Base-by-base conservation (phyloP, 2,113 vertebrate genomes). In the Sander vitreus region DNA sequence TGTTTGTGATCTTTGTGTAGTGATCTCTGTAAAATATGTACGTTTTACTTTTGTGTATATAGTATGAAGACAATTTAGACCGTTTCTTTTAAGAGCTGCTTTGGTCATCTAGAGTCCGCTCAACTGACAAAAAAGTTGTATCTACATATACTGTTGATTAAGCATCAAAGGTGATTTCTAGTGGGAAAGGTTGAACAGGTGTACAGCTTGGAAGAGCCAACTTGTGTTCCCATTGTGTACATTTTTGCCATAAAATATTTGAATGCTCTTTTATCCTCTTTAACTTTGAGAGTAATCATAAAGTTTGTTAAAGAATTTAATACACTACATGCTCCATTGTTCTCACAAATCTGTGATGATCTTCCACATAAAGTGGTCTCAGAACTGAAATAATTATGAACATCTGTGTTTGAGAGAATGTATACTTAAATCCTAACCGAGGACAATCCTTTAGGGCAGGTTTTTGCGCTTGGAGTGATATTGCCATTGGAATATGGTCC, bases 21-120 rank as follows among this genome's bases (percentile, higher is more conserved):
- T 95, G 89, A 91, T 94, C 91, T 93, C 90, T 93, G 93, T 94
- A 94, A 89, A 85, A 85, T 89, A 86, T 89, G 93, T 93, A 93
- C 13, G 86, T 90, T 95, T 90, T 73, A 90, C 75, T 88, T 86
- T 89, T 87, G 85, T 95, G 94, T 95, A 95, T 84, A 94, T 95
- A 94, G 84, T 91, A 89, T 75, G 73, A 87, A 91, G 67, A 91
- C 50, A 78, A 75, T 88, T 90, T 90, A 90, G 87, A 86, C 63
- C 47, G 65, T 87, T 93, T 80, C 89, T 93, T 92, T 91, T 81
- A 85, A 89, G 77, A 93, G 90, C 83, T 75, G 83, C 89, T 92
- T 90, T 84, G 78, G 74, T 91, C 80, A 78, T 89, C 86, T 75
- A 4, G 55, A 83, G 83, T 88, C 75, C 73, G 72, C 82, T 84